Base-by-base conservation (phyloP, 1,140 invertebrate species). In the Brachionus calyciflorus region DNA sequence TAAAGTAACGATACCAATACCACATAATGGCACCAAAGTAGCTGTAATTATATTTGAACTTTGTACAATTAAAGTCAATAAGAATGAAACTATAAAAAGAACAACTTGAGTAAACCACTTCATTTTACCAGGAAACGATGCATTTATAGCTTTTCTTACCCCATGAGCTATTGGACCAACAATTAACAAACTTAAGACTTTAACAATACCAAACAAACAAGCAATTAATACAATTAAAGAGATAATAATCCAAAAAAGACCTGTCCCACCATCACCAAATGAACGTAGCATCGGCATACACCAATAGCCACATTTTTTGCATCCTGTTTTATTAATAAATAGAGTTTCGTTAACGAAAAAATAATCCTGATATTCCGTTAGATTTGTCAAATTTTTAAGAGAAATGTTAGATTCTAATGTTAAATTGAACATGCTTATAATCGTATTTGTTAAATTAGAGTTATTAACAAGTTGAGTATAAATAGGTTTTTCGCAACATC, bases 21-120 rank as follows among this genome's bases (percentile, higher is more conserved):
- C 89, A 5, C 89, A 88, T 1, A 90, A 81, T 0, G 89, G 89
- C 3, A 88, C 90, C 4, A 90, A 79, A 0, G 88, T 85, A 9
- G 89, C 89, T 1, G 89, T 89, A 80, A 90, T 89, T 37, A 90
- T 87, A 26, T 88, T 89, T 77, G 86, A 87, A 51, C 88, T 89
- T 82, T 90, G 89, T 0, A 89, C 85, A 30, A 90, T 79, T 46
- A 90, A 86, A 6, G 89, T 90, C 44, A 89, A 81, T 0, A 85
- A 80, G 14, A 85, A 84, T 17, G 89, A 89, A 2, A 89, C 81
- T 0, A 48, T 41, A 63, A 77, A 46, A 17, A 60, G 44, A 14
- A 88, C 33, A 79, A 89, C 89, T 3, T 88, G 88, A 60, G 88
- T 82, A 76, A 88, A 78, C 30, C 81, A 79, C 78, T 80, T 80